A percentile compares a stretch with the other conserved stretches of the same genome.
Conservation (phyloP, 2,888 invertebrate genomes). For the Spodoptera littoralis region DNA sequence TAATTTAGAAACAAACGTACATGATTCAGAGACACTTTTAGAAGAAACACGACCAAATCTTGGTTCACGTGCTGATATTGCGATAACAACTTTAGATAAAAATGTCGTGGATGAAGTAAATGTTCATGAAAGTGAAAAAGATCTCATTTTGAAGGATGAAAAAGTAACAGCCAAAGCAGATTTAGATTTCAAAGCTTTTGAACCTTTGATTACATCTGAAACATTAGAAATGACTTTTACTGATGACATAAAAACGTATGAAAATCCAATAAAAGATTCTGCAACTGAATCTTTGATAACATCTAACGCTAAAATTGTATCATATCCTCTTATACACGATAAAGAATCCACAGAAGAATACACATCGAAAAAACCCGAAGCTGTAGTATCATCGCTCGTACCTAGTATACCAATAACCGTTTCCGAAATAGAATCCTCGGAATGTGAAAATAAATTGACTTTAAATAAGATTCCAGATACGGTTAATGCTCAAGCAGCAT, state of each 20-base stretch:
- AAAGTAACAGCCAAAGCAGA: slow-evolving; percentile 89
- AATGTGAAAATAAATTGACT: slow-evolving; percentile 90
- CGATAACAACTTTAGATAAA: slow-evolving; percentile 89
- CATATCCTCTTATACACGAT: slow-evolving; percentile 90
- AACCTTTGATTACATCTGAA: slow-evolving; percentile 90
- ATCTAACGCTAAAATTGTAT: slow-evolving; percentile 90
- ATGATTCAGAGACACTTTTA: slow-evolving; percentile 89
- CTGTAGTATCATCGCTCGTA: slow-evolving; percentile 83
- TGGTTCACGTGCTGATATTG: slow-evolving; percentile 80
- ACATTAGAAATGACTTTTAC: slow-evolving; percentile 78
- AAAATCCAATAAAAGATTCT: slow-evolving; percentile 79
- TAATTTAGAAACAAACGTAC: slow-evolving; percentile 87
- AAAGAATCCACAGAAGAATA: slow-evolving; percentile 86
- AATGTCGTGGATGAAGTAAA: slow-evolving; percentile 88
- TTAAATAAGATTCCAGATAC: slow-evolving; percentile 66
- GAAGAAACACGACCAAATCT: slow-evolving; percentile 77
- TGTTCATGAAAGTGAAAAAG: slow-evolving; percentile 91
- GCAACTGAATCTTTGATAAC: slow-evolving; percentile 87
- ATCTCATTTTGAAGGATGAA: slow-evolving; percentile 84
- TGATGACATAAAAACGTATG: slow-evolving; percentile 84
- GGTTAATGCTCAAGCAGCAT: slow-evolving; percentile 64
- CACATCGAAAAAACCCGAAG: slow-evolving; percentile 67
- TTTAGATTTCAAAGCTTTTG: slow-evolving; percentile 87
- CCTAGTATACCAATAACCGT: slow-evolving; percentile 90
- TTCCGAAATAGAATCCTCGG: slow-evolving; percentile 89